A percentile compares a stretch with the other conserved stretches of the same genome.
These are phyloP conservation scores for Norana najaformis DNA, from an alignment of 2,888 invertebrate genomes.

Conservation along the genomic window DNA sequence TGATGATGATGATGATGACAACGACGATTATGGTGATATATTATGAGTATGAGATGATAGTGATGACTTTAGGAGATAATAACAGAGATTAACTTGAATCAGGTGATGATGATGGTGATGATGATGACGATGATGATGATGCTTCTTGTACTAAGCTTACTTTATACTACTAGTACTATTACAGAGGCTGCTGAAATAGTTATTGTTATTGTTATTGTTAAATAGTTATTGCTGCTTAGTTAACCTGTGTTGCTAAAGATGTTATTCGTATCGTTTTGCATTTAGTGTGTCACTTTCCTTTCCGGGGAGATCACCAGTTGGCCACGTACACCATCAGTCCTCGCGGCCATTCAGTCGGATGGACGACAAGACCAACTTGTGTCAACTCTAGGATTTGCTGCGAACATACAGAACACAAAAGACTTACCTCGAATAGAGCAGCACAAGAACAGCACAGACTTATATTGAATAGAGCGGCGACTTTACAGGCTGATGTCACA, in stretches of 20 bases:
- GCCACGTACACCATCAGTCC: not conserved
- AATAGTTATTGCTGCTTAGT: too few species aligned
- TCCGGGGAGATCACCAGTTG: not conserved
- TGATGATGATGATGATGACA: too few species aligned
- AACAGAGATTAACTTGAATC: too few species aligned
- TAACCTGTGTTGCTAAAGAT: not conserved
- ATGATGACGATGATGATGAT: too few species aligned
- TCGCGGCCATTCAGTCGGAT: not conserved
- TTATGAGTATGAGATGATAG: too few species aligned
- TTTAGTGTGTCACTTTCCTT: not conserved
- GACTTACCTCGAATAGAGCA: not conserved
- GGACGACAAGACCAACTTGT: conserved; percentile 8
- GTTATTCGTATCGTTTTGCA: not conserved
- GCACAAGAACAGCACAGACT: not conserved
- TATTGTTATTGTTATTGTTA: too few species aligned
- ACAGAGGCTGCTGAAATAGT: not conserved
- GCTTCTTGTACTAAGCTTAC: not conserved
- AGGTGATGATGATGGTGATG: too few species aligned
- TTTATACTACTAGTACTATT: too few species aligned
- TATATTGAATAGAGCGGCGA: not conserved
- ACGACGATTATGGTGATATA: too few species aligned
- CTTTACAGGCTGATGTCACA: not conserved
- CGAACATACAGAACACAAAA: not conserved
- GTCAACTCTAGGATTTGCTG: not conserved
- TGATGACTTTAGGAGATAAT: too few species aligned